Conservation (phyloP, 1,140 invertebrate species). For the Formica exsecta region DNA sequence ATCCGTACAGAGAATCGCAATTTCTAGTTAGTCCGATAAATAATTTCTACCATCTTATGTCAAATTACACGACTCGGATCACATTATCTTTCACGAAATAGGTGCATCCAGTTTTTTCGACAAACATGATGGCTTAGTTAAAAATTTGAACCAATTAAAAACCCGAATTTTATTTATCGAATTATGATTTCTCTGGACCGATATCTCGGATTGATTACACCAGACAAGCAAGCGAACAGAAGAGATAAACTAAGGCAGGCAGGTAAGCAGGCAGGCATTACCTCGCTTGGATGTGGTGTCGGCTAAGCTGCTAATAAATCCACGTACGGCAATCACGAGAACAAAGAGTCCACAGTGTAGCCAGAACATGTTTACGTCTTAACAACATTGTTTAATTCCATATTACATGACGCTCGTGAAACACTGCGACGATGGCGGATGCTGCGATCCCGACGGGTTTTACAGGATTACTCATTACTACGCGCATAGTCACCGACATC, state of each 20-base stretch:
- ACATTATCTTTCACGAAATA: constrained; percentile 6
- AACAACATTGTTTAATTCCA: constrained; percentile 87
- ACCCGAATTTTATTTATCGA: not conserved
- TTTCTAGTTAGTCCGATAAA: constrained; percentile 19
- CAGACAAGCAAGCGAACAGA: not conserved
- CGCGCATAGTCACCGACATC: constrained; percentile 79
- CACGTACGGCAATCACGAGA: constrained; percentile 86
- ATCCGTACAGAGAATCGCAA: constrained; percentile 21
- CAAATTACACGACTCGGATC: not conserved
- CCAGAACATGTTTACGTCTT: constrained; percentile 87
- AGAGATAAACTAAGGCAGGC: constrained; percentile 19
- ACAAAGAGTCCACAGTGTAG: constrained; percentile 86
- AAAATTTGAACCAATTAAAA: not conserved
- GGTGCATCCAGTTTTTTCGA: not conserved
- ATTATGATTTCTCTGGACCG: constrained; percentile 1
- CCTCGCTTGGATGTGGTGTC: constrained; percentile 85
- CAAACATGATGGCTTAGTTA: not conserved
- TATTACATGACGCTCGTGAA: constrained; percentile 84
- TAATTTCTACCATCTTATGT: constrained; percentile 8
- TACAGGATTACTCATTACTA: constrained; percentile 72
- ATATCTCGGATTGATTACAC: not conserved
- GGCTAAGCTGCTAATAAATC: constrained; percentile 85
- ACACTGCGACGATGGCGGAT: constrained; percentile 79
- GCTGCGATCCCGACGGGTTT: constrained; percentile 59
- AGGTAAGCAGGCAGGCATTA: constrained; percentile 74